phyloP scores from a whole-genome alignment of 2,113 vertebrate genomes.

The Terrapene triunguis region DNA sequence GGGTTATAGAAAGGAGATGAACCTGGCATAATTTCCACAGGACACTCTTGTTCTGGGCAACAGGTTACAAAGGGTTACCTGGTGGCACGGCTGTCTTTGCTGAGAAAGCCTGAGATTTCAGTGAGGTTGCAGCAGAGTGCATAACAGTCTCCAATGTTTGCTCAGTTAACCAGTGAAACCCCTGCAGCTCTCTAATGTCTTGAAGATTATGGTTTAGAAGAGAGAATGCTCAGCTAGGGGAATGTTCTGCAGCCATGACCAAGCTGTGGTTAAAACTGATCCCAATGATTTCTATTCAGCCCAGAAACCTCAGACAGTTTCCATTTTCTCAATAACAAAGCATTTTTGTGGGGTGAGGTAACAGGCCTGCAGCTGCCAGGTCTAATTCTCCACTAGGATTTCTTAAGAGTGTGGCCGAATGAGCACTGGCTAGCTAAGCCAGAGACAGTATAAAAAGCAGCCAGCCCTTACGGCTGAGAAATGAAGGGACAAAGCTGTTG shows the following conservation, averaged over 20 bases:
- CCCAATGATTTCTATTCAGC: conserved; percentile 72
- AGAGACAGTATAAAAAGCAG: neutral
- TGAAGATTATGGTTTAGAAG: conserved; percentile 68
- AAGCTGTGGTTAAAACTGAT: conserved; percentile 74
- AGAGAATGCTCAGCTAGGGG: conserved; percentile 46
- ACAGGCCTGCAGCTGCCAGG: conserved; percentile 79
- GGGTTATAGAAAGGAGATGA: neutral
- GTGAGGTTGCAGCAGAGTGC: conserved; percentile 29
- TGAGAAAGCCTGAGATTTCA: conserved; percentile 47
- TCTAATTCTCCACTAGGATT: conserved; percentile 55
- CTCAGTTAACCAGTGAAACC: conserved; percentile 57
- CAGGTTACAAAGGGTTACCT: conserved; percentile 48
- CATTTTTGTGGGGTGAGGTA: conserved; percentile 87
- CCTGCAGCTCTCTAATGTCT: conserved; percentile 3
- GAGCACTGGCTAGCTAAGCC: neutral
- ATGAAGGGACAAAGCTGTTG: neutral
- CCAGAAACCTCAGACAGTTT: conserved; percentile 86
- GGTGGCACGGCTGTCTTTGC: neutral
- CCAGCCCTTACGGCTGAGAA: neutral
- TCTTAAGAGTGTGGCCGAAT: conserved; percentile 33
- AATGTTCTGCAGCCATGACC: conserved; percentile 58
- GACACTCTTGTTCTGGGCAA: conserved; percentile 3
- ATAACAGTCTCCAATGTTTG: neutral
- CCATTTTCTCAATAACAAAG: conserved; percentile 87
- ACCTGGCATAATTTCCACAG: neutral